Evolutionary conservation across 1,140 invertebrate species (phyloP).

Genomic region (Panagrolaimus sp.): DNA sequence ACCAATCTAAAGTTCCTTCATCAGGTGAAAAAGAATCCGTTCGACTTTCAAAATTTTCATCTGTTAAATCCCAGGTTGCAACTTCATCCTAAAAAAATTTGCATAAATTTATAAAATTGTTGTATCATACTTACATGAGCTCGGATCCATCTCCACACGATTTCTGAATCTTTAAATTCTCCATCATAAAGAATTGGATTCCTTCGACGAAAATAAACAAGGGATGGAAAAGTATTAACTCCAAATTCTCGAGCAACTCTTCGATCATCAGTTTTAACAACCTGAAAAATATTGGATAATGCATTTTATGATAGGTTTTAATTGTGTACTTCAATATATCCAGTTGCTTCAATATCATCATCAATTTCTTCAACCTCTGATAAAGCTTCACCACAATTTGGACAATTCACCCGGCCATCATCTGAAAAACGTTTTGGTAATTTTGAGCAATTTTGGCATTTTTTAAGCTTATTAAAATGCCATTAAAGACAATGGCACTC

Average conservation of each 20-base stretch:
- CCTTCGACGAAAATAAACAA: constrained; percentile 57
- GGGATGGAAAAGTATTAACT: constrained; percentile 53
- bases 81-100: neutral
- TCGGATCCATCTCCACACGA: constrained; percentile 56
- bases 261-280: constrained; percentile 58
- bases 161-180: constrained; percentile 59
- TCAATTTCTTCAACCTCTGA: constrained; percentile 58
- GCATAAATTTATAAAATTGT: too few species aligned
- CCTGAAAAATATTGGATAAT: constrained; percentile 44
- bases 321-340: constrained; percentile 55
- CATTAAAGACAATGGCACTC: neutral
- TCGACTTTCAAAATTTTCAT: constrained; percentile 54
- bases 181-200: constrained; percentile 58
- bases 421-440: constrained; percentile 48
- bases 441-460: constrained; percentile 54
- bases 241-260: constrained; percentile 56
- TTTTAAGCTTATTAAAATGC: neutral
- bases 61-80: constrained; percentile 52
- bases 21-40: constrained; percentile 56
- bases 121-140: constrained; percentile 38
- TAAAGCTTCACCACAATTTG: constrained; percentile 51
- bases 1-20: constrained; percentile 58
- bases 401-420: constrained; percentile 56
- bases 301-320: constrained; percentile 41
- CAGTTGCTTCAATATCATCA: constrained; percentile 58